Evolutionary conservation across 2,888 invertebrate species (phyloP).

Genomic region (Drosophila buzzatii): DNA sequence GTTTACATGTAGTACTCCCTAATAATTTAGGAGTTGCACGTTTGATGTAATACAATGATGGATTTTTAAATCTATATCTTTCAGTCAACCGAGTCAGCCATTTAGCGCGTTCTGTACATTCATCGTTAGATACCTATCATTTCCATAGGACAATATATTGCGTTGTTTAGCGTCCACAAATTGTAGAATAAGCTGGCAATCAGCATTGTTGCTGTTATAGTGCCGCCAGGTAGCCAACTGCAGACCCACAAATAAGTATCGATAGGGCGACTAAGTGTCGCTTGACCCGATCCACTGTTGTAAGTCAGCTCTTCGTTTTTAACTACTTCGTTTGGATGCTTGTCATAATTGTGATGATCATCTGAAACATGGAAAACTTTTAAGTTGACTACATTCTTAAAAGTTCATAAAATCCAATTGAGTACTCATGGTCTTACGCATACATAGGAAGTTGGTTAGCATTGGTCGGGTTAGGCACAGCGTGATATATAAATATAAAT

Average conservation of each 20-base stretch:
- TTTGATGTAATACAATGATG: conserved; percentile 16
- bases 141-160: conserved; percentile 4
- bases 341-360: conserved; percentile 91
- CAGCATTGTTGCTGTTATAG: conserved; percentile 14
- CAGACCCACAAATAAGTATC: conserved; percentile 20
- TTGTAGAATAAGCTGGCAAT: conserved; percentile 18
- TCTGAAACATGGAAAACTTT: conserved; percentile 74
- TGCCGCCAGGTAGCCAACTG: conserved; percentile 20
- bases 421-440: conserved; percentile 29
- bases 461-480: conserved; percentile 35
- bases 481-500: not conserved
- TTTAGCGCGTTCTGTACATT: conserved; percentile 20
- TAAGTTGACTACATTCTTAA: not conserved
- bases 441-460: conserved; percentile 68
- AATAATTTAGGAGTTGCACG: conserved; percentile 19
- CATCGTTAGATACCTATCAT: conserved; percentile 23
- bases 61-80: conserved; percentile 10
- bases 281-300: conserved; percentile 85
- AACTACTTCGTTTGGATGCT: conserved; percentile 95
- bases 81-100: conserved; percentile 14
- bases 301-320: conserved; percentile 96
- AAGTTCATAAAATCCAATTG: conserved; percentile 1
- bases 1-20: conserved; percentile 12
- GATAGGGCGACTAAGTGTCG: conserved; percentile 6
- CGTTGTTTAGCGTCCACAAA: conserved; percentile 5